Evolutionary conservation across 2,888 invertebrate genomes (phyloP).

Genomic region (Limnephilus rhombicus): DNA sequence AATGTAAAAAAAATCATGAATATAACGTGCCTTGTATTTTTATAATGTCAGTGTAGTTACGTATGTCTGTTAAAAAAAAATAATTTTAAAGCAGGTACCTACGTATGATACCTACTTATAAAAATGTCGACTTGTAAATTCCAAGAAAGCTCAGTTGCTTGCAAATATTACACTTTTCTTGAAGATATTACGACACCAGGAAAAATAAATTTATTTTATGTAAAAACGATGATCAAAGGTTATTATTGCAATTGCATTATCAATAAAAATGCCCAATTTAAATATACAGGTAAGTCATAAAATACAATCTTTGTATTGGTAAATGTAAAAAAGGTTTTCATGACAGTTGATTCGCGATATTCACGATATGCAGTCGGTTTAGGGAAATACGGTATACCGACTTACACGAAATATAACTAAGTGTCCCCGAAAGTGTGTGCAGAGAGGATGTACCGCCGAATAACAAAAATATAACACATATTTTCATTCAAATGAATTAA

Average conservation of each 20-base stretch:
- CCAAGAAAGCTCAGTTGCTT: not conserved
- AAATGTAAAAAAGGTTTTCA: not conserved
- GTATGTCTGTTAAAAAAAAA: not conserved
- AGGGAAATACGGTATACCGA: too few relatives aligned
- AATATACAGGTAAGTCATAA: not conserved
- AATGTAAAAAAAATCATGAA: too few relatives aligned
- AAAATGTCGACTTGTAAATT: not conserved
- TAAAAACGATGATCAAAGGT: not conserved
- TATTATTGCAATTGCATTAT: not conserved
- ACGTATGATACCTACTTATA: not conserved
- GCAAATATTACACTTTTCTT: not conserved
- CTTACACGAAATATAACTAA: too few relatives aligned
- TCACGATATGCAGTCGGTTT: too few relatives aligned
- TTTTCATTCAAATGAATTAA: too few relatives aligned
- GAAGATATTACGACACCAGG: not conserved
- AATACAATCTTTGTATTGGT: not conserved
- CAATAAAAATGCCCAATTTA: not conserved
- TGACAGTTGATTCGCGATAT: too few relatives aligned
- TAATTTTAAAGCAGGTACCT: not conserved
- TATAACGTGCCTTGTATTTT: too few relatives aligned
- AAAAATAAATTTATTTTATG: not conserved
- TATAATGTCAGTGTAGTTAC: too few relatives aligned
- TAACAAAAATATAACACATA: too few relatives aligned
- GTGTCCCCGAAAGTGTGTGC: too few relatives aligned
- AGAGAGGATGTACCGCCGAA: too few relatives aligned